phyloP scores from a whole-genome alignment of 2,113 vertebrate genomes.

The Prochilodus magdalenae region DNA sequence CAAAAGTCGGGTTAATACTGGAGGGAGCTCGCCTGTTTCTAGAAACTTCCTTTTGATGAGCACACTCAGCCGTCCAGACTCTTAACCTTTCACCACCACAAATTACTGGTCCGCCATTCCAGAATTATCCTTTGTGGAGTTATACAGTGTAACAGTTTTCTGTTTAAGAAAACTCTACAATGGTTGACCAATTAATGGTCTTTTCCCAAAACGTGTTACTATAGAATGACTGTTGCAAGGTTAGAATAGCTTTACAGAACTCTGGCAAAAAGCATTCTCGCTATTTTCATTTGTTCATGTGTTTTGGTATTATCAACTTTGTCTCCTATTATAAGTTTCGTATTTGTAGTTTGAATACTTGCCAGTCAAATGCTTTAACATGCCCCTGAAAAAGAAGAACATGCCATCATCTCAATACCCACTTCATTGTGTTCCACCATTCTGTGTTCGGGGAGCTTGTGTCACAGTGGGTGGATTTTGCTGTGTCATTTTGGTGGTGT shows the following conservation, averaged over 20 bases:
- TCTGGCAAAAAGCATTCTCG: too few relatives aligned
- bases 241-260: too few relatives aligned
- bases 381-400: too few relatives aligned
- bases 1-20: constrained; percentile 26
- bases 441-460: not conserved
- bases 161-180: not conserved
- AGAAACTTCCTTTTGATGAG: not conserved
- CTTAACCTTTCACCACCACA: not conserved
- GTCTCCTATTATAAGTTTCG: too few relatives aligned
- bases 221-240: too few relatives aligned
- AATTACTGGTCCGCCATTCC: too few relatives aligned
- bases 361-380: too few relatives aligned
- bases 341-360: too few relatives aligned
- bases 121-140: not conserved
- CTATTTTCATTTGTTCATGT: too few relatives aligned
- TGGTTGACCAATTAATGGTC: too few relatives aligned
- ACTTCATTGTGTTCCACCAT: not conserved
- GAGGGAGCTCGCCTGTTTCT: not conserved
- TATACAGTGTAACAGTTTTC: not conserved
- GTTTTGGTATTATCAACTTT: too few relatives aligned
- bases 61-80: not conserved
- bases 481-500: constrained; percentile 20
- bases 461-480: not conserved
- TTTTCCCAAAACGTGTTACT: not conserved
- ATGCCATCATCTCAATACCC: too few relatives aligned